These are phyloP conservation scores for Pollenia angustigena DNA, from an alignment of 2,888 invertebrate genomes.

Conservation along the genomic window DNA sequence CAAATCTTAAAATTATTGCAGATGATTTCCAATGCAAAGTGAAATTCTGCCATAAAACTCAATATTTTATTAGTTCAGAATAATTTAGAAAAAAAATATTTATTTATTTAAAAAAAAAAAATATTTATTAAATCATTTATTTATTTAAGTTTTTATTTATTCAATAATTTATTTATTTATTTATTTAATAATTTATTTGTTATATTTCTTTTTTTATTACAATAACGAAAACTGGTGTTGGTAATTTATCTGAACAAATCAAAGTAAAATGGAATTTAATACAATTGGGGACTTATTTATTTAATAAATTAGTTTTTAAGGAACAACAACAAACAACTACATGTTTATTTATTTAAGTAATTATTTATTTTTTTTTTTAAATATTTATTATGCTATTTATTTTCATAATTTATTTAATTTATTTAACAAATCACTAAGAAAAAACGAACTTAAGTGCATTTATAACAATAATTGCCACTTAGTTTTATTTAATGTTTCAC, in stretches of 20 bases:
- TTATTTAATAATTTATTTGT: conserved; percentile 28
- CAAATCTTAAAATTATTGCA: conserved; percentile 7
- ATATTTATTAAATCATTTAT: conserved; percentile 23
- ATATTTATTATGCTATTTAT: conserved; percentile 47
- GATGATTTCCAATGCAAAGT: conserved; percentile 9
- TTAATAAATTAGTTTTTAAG: conserved; percentile 22
- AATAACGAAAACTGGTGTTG: conserved; percentile 45
- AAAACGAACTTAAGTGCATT: conserved; percentile 67
- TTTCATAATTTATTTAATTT: conserved; percentile 67
- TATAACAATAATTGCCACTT: conserved; percentile 51
- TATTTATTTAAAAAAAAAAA: neutral
- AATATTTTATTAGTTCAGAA: conserved; percentile 7
- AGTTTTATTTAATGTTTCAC: conserved; percentile 37
- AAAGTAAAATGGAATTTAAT: neutral
- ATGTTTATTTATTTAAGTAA: conserved; percentile 69
- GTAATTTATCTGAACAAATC: conserved; percentile 61
- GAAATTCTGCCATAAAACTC: conserved; percentile 62
- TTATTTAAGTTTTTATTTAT: conserved; percentile 10
- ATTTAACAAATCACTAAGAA: conserved; percentile 32
- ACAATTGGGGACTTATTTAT: conserved; percentile 47
- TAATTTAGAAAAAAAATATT: neutral
- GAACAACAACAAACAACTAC: conserved; percentile 13
- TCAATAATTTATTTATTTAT: conserved; percentile 62
- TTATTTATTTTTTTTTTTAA: conserved; percentile 66
- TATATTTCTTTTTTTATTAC: neutral